phyloP scores from a whole-genome alignment of 2,797 vertebrate genomes.

The Acridotheres tristis region DNA sequence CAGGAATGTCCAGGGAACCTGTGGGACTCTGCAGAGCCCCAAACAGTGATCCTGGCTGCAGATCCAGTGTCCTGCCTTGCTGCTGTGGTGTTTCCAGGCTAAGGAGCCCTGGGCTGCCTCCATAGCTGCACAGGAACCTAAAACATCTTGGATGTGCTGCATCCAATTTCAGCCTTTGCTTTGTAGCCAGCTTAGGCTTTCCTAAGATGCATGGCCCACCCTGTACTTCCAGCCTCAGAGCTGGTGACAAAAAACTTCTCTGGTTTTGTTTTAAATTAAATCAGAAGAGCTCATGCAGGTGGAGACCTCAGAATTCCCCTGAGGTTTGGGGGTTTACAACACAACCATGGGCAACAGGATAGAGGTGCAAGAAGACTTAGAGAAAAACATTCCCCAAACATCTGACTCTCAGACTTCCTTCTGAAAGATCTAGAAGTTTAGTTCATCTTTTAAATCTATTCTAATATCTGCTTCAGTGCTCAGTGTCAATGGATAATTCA shows the following conservation, averaged over 20 bases:
- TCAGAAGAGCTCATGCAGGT: not conserved
- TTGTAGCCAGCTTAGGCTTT: not conserved
- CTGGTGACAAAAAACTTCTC: not conserved
- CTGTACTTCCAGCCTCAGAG: not conserved
- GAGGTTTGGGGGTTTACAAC: not conserved
- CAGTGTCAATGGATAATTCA: not conserved
- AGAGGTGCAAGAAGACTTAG: not conserved
- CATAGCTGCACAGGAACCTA: not conserved
- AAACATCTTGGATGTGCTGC: no score
- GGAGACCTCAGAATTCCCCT: not conserved
- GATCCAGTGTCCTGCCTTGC: not conserved
- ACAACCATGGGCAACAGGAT: fast-evolving
- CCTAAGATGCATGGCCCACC: not conserved
- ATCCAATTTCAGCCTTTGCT: not conserved
- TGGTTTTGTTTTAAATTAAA: not conserved
- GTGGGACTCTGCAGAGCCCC: not conserved
- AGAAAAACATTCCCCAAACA: not conserved
- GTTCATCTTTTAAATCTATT: not conserved
- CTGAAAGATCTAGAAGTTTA: not conserved
- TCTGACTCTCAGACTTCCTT: not conserved
- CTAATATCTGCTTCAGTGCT: not conserved
- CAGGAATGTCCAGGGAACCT: not conserved
- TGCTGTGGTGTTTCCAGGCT: not conserved
- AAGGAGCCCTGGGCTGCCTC: not conserved
- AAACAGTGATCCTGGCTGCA: not conserved